A percentile compares a stretch with the other conserved stretches of the same genome.
phyloP scores from a whole-genome alignment of 2,888 invertebrate genomes.

The Taphrorychus bicolor region DNA sequence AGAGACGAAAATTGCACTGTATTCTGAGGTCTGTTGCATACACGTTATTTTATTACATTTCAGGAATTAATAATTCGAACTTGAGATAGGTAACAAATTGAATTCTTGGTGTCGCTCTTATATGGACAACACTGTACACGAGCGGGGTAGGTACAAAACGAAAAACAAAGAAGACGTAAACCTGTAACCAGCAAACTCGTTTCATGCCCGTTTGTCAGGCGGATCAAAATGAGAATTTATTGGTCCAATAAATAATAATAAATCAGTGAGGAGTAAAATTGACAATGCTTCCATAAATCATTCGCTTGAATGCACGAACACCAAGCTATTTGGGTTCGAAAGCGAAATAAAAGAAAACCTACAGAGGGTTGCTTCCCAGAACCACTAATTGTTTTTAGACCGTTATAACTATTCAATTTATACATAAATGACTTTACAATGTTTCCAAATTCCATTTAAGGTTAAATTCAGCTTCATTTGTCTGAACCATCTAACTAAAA shows the following conservation, averaged over 20 bases:
- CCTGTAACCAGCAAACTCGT: slow-evolving; percentile 13
- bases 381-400: no score
- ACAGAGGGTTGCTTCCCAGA: no score
- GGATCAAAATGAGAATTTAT: slow-evolving; percentile 26
- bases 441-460: no score
- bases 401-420: no score
- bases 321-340: neutral
- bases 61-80: no score
- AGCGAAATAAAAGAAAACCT: neutral
- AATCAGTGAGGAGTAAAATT: slow-evolving; percentile 33
- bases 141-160: no score
- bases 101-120: no score
- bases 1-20: neutral
- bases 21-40: neutral
- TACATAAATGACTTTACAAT: no score
- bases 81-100: no score
- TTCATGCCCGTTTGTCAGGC: slow-evolving; percentile 16
- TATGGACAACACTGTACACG: no score
- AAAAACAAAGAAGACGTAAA: slow-evolving; percentile 4
- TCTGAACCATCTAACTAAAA: no score
- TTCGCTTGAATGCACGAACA: neutral
- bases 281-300: slow-evolving; percentile 34
- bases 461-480: no score
- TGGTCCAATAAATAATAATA: slow-evolving; percentile 32
- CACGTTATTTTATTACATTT: neutral